A percentile compares a stretch with the other conserved stretches of the same genome.
Conservation (phyloP, 1,140 invertebrate genomes). For the Drosophila paulistorum region DNA sequence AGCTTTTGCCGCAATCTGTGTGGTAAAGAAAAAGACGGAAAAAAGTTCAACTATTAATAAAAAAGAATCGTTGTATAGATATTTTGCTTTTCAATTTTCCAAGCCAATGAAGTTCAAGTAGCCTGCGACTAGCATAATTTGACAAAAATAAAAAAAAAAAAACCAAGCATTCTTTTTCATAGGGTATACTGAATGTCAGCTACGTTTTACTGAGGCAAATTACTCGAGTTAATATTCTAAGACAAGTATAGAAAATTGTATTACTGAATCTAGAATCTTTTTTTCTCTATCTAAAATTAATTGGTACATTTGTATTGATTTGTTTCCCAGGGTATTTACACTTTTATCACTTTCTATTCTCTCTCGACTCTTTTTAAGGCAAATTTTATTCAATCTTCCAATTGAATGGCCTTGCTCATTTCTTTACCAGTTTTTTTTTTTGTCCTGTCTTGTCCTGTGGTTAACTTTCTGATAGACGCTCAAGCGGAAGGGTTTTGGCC, state of each 20-base stretch:
- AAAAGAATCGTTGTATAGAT: constrained; percentile 41
- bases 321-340: neutral
- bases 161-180: constrained; percentile 32
- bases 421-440: constrained; percentile 31
- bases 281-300: too few relatives aligned
- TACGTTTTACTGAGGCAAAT: neutral
- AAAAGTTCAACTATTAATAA: constrained; percentile 33
- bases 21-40: constrained; percentile 16
- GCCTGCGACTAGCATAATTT: constrained; percentile 63
- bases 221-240: neutral
- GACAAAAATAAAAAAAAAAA: constrained; percentile 49
- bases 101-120: constrained; percentile 80
- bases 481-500: constrained; percentile 69
- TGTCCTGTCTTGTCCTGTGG: constrained; percentile 55
- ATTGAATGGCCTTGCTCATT: constrained; percentile 62
- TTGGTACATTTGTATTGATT: too few relatives aligned
- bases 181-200: constrained; percentile 23
- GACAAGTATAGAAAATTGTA: too few relatives aligned
- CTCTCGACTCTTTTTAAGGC: constrained; percentile 64
- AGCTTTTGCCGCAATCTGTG: constrained; percentile 65
- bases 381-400: constrained; percentile 83
- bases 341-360: constrained; percentile 24
- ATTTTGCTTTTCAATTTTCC: constrained; percentile 82
- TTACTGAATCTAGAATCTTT: too few relatives aligned
- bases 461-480: constrained; percentile 70